Evolutionary conservation across 2,888 invertebrate genomes (phyloP), one percentile per base, ranked within the genome.

Genomic region (Laspeyria flexula): DNA sequence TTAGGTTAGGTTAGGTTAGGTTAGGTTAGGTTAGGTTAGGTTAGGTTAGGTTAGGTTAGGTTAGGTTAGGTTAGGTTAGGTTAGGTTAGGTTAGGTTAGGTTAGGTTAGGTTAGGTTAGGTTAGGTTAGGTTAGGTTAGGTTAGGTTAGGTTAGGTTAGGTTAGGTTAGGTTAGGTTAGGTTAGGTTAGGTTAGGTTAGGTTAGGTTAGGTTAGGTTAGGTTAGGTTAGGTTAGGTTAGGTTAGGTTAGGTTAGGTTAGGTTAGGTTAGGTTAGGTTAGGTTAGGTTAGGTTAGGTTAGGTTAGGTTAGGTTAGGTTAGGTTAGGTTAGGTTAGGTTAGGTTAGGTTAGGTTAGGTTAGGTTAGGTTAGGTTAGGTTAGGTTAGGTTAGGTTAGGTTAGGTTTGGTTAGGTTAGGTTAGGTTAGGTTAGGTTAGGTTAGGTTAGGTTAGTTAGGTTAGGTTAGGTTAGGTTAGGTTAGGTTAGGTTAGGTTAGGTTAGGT

Each of bases 361-460:
- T 55, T 55, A 50, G 55, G 55, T 55, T 55, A 46, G 55, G 46
- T 50, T 50, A 50, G 50, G 50, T 55, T 55, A 46, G 50, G 46
- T 55, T 55, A 48, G 51, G 52, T 57, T 57, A 43, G 47, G 42
- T 49, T 49, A 53, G 49, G 53, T 50, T 50, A 37, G 37, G 37
- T 43, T 43, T 50, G 53, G 57, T 58, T 56, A 50, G 43, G 46
- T 56, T 56, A 51, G 55, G 56, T 56, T 56, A 56, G 56, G 56
- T 56, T 56, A 50, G 50, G 50, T 56, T 56, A 56, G 56, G 58
- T 58, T 58, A 58, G 57, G 58, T 54, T 58, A 54, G 53, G 58
- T 58, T 52, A 52, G 51, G 56, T 56, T 56, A 55, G 55, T 55
- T 55, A 55, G 55, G 55, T 55, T 55, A 55, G 55, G 55, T 55